These are phyloP conservation scores for Daboia siamensis DNA, from an alignment of 2,113 vertebrate genomes.

Conservation along the genomic window DNA sequence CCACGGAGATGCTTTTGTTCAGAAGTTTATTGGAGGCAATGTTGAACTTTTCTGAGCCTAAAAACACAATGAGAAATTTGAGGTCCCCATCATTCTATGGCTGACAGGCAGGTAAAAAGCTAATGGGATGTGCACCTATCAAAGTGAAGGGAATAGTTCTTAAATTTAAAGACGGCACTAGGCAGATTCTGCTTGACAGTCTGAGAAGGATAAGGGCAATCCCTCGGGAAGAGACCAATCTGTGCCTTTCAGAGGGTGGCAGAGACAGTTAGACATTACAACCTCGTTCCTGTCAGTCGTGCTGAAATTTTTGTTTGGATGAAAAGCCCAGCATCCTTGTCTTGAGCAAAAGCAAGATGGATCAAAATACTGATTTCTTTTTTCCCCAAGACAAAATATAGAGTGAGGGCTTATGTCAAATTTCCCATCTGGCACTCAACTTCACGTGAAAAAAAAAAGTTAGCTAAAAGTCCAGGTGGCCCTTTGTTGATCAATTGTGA, in stretches of 20 bases:
- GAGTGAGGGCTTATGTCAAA: background rate
- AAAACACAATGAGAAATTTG: background rate
- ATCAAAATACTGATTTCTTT: background rate
- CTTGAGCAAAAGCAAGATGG: slow-evolving; percentile 1
- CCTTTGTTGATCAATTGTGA: background rate
- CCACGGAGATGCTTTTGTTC: background rate
- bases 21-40: background rate
- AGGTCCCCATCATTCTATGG: background rate
- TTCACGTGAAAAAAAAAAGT: background rate
- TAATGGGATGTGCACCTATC: fast-evolving
- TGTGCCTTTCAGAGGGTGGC: slow-evolving; percentile 7
- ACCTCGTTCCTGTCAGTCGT: background rate
- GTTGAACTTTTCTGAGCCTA: background rate
- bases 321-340: background rate
- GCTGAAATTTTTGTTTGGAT: background rate
- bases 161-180: background rate
- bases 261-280: background rate
- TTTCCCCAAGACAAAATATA: background rate
- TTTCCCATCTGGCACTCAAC: background rate
- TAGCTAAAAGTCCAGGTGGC: too few species aligned
- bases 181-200: background rate
- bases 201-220: background rate
- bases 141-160: background rate
- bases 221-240: background rate
- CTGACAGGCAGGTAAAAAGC: background rate